A percentile compares a stretch with the other conserved stretches of the same genome.
phyloP scores from a whole-genome alignment of 2,888 invertebrate genomes.

The Caenorhabditis becei region DNA sequence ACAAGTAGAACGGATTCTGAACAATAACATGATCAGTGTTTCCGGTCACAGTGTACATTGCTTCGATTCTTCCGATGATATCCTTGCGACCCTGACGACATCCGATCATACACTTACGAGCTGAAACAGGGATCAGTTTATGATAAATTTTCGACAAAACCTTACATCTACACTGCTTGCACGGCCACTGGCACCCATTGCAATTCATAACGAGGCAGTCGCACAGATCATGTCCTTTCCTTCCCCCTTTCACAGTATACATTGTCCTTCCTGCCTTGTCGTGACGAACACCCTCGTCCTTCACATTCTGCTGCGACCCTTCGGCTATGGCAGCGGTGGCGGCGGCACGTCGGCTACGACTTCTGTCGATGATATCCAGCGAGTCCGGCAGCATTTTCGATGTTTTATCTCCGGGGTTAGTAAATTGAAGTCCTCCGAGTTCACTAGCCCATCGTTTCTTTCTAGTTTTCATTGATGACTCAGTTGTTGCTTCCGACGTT shows the following conservation, averaged over 20 bases:
- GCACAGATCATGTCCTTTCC: slow-evolving; percentile 25
- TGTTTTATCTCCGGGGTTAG: slow-evolving; percentile 39
- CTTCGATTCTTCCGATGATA: slow-evolving; percentile 25
- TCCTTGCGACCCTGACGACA: slow-evolving; percentile 52
- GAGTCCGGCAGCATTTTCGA: slow-evolving; percentile 32
- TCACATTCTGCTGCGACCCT: background rate
- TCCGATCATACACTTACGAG: slow-evolving; percentile 33
- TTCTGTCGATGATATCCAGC: slow-evolving; percentile 16
- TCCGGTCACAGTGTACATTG: slow-evolving; percentile 42
- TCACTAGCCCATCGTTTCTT: background rate
- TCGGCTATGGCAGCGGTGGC: slow-evolving; percentile 4
- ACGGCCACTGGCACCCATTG: slow-evolving; percentile 54
- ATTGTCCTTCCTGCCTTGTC: slow-evolving; percentile 32
- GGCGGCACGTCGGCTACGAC: slow-evolving; percentile 7
- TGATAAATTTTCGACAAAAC: background rate
- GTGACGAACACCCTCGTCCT: slow-evolving; percentile 20
- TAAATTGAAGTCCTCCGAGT: slow-evolving; percentile 23
- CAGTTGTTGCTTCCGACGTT: no score
- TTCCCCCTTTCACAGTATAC: slow-evolving; percentile 12
- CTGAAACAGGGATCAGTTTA: slow-evolving; percentile 19
- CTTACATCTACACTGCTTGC: slow-evolving; percentile 46
- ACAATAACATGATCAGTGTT: background rate
- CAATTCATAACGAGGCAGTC: slow-evolving; percentile 39
- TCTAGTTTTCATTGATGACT: no score
- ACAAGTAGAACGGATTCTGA: slow-evolving; percentile 14